Evolutionary conservation across 2,113 vertebrate genomes (phyloP).

Genomic region (Hydrochoerus hydrochaeris): DNA sequence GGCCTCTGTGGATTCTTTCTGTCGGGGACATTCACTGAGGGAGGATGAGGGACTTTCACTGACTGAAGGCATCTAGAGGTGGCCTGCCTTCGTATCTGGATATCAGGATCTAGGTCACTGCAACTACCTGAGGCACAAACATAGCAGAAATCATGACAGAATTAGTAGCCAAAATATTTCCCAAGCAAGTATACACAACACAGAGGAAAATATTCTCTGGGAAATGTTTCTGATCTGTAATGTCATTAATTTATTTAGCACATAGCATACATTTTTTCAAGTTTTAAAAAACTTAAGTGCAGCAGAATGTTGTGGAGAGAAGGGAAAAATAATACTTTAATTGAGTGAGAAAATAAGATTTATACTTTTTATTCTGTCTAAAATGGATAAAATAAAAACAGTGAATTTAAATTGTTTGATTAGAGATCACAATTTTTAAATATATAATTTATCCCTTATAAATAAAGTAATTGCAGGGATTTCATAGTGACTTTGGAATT

Average conservation of each 20-base stretch:
- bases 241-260: neutral
- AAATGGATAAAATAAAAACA: constrained; percentile 46
- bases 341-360: constrained; percentile 30
- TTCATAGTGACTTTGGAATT: neutral
- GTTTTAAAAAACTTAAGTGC: neutral
- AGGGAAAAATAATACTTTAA: constrained; percentile 14
- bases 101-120: neutral
- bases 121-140: neutral
- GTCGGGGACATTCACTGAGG: neutral
- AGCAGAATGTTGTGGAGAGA: neutral
- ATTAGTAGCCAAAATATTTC: neutral
- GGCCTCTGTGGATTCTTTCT: neutral
- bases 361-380: neutral
- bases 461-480: neutral
- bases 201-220: neutral
- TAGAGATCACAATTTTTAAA: neutral
- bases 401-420: constrained; percentile 3
- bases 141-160: neutral
- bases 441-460: neutral
- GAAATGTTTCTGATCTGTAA: neutral
- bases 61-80: neutral
- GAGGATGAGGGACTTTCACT: neutral
- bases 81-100: neutral
- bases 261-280: neutral
- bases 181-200: neutral